Base-by-base conservation (phyloP, 2,113 vertebrate genomes). In the Rhea americana region DNA sequence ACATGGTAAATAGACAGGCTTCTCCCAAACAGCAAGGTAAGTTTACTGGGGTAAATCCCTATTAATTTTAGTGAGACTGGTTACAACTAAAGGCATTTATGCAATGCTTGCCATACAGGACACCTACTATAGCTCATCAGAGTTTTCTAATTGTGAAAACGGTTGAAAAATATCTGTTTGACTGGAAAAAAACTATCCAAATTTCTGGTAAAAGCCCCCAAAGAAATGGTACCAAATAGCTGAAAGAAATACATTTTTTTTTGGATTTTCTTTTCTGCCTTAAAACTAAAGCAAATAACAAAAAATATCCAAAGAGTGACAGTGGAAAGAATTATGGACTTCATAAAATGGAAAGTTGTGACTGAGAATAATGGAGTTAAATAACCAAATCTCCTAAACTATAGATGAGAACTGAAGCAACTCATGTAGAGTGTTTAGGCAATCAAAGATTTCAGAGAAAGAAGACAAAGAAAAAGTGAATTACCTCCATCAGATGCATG, bases 91-190 rank as follows among this genome's bases (percentile, higher is more conserved):
- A 74, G 15, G 6, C 77, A 72, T 26, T 83, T 9, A 32, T 51
- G 26, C 6, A 58, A 11, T 47, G 20, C 16, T 79, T 68, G 32
- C 26, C 37, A 32, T 14, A 72, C 32, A 45, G 45, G 39, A 66
- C 61, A 77, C 4, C 6, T 24, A 71, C 0, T 4, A 48, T 20
- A 65, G 24, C 37, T 90, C 85, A 58, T 78, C 47, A 91, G 47
- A 22, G n/a, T 59, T 47, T 81, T 73, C 11, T 11, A 73, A 10
- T 55, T 61, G n/a, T 85, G 85, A 80, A 90, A 92, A 72, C 56
- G 82, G 87, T 72, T 92, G 63, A 47, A 41, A 47, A 56, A 30
- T 15, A 77, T 91, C 88, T 86, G 25, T 35, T 94, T 84, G 90
- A 66, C 77, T 86, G 45, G 48, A 88, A 82, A 89, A 19, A 89